Conservation (phyloP, 2,797 vertebrate species). For the Gobionotothen gibberifrons region DNA sequence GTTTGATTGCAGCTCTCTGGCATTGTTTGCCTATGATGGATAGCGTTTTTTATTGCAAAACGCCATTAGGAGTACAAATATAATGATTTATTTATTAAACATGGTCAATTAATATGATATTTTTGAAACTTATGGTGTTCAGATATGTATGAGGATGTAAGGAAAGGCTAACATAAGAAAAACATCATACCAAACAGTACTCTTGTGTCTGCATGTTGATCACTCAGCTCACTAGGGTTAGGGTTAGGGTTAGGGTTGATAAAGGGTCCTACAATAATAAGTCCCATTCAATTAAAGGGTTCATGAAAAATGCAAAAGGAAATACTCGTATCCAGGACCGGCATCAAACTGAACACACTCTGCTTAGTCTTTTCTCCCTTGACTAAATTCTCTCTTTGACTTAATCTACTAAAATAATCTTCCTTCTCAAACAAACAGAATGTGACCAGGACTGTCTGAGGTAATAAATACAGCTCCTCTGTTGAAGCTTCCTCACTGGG, state of each 20-base stretch:
- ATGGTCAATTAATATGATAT: constrained; percentile 34
- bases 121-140: constrained; percentile 30
- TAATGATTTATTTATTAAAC: constrained; percentile 75
- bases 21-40: constrained; percentile 77
- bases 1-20: constrained; percentile 71
- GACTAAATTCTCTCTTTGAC: constrained; percentile 31
- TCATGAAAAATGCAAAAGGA: constrained; percentile 47
- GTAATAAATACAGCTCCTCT: constrained; percentile 71
- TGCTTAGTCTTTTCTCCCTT: constrained; percentile 39
- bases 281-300: constrained; percentile 18
- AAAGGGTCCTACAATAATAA: constrained; percentile 4
- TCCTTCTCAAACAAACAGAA: constrained; percentile 65
- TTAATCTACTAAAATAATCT: constrained; percentile 73
- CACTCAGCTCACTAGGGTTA: no score
- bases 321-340: constrained; percentile 4
- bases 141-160: not conserved
- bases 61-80: constrained; percentile 74
- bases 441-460: constrained; percentile 71
- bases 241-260: no score
- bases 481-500: constrained; percentile 68
- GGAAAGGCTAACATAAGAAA: not conserved
- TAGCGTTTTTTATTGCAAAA: constrained; percentile 64
- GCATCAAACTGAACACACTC: constrained; percentile 41
- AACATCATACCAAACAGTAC: not conserved
- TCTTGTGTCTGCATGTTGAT: not conserved